Evolutionary conservation across 2,113 vertebrate genomes (phyloP), one percentile per base, ranked within the genome.

Genomic region (Aramus guarauna): DNA sequence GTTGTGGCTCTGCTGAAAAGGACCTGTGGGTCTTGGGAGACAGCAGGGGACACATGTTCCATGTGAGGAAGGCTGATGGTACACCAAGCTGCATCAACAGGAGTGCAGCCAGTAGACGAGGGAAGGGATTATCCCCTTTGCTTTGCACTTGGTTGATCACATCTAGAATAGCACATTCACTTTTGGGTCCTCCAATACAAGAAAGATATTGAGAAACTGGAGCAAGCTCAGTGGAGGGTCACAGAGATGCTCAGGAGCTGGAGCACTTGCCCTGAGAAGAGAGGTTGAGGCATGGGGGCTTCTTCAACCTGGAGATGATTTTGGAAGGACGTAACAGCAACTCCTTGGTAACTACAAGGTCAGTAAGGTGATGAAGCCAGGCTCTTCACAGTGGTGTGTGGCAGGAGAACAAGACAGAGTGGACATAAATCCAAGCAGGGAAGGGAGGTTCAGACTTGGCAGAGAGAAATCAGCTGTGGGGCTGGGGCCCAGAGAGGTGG

Each of bases 31-130:
- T 53, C 56, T 50, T 55, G 56, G 4, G 19, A 34, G 4, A 76
- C 64, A 62, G 39, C 9, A 45, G 22, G 32, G 5, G 1, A 41
- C 36, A 43, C 9, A 11, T 1, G 6, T 48, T 8, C 67, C 22
- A 5, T 0, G 1, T 1, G 1, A 53, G 21, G 7, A 86, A 73
- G 21, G 26, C 18, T 34, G 55, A 36, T 9, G 36, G 24, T 45
- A 74, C 11, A 45, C 24, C 17, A 89, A 76, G n/a, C 29, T 81
- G 64, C 68, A 60, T 2, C 34, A n/a, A 11, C 15, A 4, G 3
- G 21, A 64, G 5, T 18, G 39, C 36, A 68, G 43, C 43, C 34
- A 59, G 37, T 3, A 22, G 52, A 37, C 22, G 19, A 77, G 9
- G 22, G 18, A 68, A 89, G 36, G 69, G 23, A 69, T 73, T 60